Evolutionary conservation across 2,888 invertebrate genomes (phyloP).

Genomic region (Diaperis boleti): DNA sequence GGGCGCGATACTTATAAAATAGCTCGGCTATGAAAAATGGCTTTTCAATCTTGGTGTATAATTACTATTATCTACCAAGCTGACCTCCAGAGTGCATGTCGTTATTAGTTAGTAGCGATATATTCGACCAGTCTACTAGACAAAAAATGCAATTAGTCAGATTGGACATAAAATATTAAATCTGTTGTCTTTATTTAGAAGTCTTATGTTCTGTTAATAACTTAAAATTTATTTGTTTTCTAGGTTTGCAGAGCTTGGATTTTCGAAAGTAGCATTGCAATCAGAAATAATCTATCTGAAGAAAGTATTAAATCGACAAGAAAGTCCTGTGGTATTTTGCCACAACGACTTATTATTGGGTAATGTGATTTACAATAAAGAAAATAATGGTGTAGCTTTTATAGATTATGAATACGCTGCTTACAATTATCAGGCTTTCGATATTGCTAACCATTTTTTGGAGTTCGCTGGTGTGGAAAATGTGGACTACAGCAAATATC

Average conservation of each 20-base stretch:
- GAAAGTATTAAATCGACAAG: constrained; percentile 68
- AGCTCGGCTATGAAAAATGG: too few relatives aligned
- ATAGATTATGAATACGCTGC: constrained; percentile 98
- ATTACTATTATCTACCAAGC: too few relatives aligned
- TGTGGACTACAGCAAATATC: constrained; percentile 79
- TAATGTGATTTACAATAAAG: constrained; percentile 89
- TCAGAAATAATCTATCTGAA: constrained; percentile 77
- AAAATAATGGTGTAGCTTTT: constrained; percentile 80
- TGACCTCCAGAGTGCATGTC: too few relatives aligned
- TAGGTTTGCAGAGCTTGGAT: constrained; percentile 78
- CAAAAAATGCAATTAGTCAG: too few relatives aligned
- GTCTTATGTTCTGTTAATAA: too few relatives aligned
- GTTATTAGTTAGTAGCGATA: too few relatives aligned
- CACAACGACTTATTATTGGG: constrained; percentile 97
- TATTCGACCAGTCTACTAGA: too few relatives aligned
- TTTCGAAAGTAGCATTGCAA: constrained; percentile 74
- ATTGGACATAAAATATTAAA: too few relatives aligned
- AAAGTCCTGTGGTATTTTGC: constrained; percentile 84
- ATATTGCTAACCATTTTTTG: constrained; percentile 24
- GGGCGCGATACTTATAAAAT: too few relatives aligned
- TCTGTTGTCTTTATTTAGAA: too few relatives aligned
- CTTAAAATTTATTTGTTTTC: constrained; percentile 19
- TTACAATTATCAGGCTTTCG: constrained; percentile 80
- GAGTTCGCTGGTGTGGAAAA: constrained; percentile 70
- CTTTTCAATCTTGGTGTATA: too few relatives aligned